phyloP scores from a whole-genome alignment of 2,888 invertebrate genomes.

The Macropis europaea region DNA sequence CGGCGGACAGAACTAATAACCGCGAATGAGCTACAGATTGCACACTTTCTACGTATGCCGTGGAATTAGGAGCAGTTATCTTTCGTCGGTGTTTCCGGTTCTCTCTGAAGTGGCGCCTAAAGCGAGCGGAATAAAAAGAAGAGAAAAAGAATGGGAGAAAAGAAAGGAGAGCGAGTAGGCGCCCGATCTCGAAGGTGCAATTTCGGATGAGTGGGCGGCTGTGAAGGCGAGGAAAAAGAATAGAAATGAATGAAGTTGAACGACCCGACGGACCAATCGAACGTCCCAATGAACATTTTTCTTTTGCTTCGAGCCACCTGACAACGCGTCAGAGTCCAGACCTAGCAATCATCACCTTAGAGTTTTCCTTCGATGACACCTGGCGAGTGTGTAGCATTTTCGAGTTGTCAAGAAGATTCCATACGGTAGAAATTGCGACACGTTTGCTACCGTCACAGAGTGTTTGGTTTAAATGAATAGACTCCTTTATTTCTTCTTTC shows the following conservation, averaged over 20 bases:
- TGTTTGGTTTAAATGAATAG: no score
- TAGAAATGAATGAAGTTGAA: conserved; percentile 49
- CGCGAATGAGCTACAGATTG: conserved; percentile 1
- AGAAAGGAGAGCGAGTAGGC: conserved; percentile 50
- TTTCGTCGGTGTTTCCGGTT: conserved; percentile 55
- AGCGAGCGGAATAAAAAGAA: conserved; percentile 19
- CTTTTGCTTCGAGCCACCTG: conserved; percentile 37
- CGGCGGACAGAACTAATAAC: conserved; percentile 4
- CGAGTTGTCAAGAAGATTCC: no score
- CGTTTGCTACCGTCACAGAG: no score
- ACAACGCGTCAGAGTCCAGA: conserved; percentile 34
- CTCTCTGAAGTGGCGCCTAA: conserved; percentile 51
- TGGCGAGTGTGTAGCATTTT: no score
- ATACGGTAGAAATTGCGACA: no score
- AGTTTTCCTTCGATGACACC: not conserved
- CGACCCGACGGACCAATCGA: conserved; percentile 52
- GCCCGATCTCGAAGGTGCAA: conserved; percentile 59
- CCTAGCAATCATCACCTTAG: conserved; percentile 22
- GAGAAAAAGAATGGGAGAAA: conserved; percentile 23
- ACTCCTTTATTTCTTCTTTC: no score
- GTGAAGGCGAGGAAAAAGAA: conserved; percentile 40
- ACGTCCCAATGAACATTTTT: conserved; percentile 51
- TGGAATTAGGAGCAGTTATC: conserved; percentile 53
- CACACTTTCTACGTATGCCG: conserved; percentile 24
- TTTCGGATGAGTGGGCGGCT: conserved; percentile 59